Percentiles rank a stretch among this genome's conserved stretches.
phyloP scores from a whole-genome alignment of 2,113 vertebrate genomes.

The Macquaria ambigua region DNA sequence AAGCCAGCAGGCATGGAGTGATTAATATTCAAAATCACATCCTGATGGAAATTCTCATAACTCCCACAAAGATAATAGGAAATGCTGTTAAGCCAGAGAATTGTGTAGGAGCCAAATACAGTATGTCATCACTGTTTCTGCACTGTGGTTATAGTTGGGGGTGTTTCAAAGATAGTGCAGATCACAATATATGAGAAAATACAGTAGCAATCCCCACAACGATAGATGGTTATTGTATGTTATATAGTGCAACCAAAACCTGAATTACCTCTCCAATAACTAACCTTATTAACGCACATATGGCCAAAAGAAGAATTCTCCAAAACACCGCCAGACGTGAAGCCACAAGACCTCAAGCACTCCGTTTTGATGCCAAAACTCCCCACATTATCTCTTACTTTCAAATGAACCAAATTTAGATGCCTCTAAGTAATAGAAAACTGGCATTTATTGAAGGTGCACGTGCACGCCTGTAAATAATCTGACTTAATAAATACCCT shows the following conservation, averaged over 20 bases:
- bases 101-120: neutral
- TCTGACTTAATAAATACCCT: neutral
- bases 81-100: neutral
- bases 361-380: neutral
- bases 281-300: neutral
- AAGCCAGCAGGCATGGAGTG: neutral
- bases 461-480: neutral
- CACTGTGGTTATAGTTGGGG: neutral
- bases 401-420: no score
- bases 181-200: neutral
- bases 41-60: constrained; percentile 1
- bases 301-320: neutral
- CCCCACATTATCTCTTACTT: neutral
- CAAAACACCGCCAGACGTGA: neutral
- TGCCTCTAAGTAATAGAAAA: neutral
- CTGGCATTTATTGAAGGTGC: neutral
- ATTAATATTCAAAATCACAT: constrained; percentile 18
- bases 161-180: neutral
- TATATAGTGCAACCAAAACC: neutral
- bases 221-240: neutral
- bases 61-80: constrained; percentile 4
- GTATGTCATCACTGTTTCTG: neutral
- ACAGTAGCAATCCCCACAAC: neutral
- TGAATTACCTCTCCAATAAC: neutral
- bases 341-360: neutral